Evolutionary conservation across 1,140 invertebrate species (phyloP).

Genomic region (Cyphomyrmex costatus): DNA sequence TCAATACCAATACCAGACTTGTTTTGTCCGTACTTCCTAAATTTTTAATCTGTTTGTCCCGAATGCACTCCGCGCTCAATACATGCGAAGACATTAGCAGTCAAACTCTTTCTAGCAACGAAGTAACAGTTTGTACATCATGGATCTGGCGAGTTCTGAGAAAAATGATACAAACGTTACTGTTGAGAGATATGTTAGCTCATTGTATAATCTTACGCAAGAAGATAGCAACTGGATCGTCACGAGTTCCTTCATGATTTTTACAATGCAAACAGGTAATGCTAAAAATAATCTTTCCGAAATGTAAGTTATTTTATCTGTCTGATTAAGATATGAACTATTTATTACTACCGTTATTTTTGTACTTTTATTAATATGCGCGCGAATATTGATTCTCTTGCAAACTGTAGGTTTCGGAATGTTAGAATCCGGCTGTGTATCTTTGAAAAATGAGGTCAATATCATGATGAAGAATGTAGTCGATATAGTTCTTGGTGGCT

Average conservation of each 20-base stretch:
- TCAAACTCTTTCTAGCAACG: slow-evolving; percentile 1
- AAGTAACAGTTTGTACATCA: slow-evolving; percentile 24
- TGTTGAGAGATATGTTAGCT: slow-evolving; percentile 67
- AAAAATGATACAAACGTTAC: slow-evolving; percentile 61
- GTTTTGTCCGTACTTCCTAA: slow-evolving; percentile 62
- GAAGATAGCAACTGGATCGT: slow-evolving; percentile 98
- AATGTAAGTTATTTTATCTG: not conserved
- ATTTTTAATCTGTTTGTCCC: slow-evolving; percentile 78
- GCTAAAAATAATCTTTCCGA: not conserved
- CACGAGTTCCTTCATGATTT: slow-evolving; percentile 97
- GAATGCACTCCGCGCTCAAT: slow-evolving; percentile 1
- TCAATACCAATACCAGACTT: slow-evolving; percentile 47
- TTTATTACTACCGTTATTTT: not conserved
- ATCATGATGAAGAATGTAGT: slow-evolving; percentile 99
- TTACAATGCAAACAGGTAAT: slow-evolving; percentile 98
- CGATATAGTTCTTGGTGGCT: slow-evolving; percentile 96
- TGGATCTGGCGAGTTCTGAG: slow-evolving; percentile 49
- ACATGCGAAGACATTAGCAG: slow-evolving; percentile 33
- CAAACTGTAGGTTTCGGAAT: slow-evolving; percentile 93
- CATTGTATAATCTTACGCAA: slow-evolving; percentile 87
- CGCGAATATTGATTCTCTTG: not conserved
- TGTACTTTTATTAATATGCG: not conserved
- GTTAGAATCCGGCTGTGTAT: slow-evolving; percentile 96
- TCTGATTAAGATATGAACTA: not conserved
- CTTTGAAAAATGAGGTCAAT: slow-evolving; percentile 97